Evolutionary conservation across 1,140 invertebrate genomes (phyloP), one percentile per base, ranked within the genome.

Genomic region (Aphidius gifuensis): DNA sequence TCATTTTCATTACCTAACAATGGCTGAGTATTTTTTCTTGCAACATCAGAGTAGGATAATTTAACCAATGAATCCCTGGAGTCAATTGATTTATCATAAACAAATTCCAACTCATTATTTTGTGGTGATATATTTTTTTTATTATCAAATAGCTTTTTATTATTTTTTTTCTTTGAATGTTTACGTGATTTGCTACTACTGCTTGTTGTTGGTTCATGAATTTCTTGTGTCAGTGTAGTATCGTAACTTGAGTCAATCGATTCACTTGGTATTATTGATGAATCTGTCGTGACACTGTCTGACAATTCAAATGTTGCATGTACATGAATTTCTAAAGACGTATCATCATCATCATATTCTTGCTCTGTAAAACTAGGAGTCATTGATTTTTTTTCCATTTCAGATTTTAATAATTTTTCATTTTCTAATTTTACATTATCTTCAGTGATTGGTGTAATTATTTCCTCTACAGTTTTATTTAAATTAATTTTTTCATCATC

Each of bases 241-340:
- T 77, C 70, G 45, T 64, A 68, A 23, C 73, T 69, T 7, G 54
- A 57, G 23, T 71, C 67, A 6, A 62, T 68, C 53, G 68, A 59
- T 43, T 58, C 66, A 9, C 62, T 64, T 9, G 39, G 53, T 48
- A 47, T 32, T 44, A 45, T 61, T n/a, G 54, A 50, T 55, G 65
- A 70, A 44, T 78, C 72, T 8, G 71, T 65, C 1, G 72, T 72
- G 32, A 69, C 66, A 43, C 71, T 76, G 39, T 64, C 72, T 0
- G 71, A 68, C 40, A 80, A 32, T 66, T 80, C 74, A 39, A 80
- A 71, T 2, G 74, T 81, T 0, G 80, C 75, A 54, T 73, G 66
- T n/a, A 81, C 68, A 40, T 71, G 74, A 32, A 81, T 77, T 62
- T 80, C 76, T 43, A 72, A 74, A 1, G 72, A 75, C 23, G 69